Conservation (phyloP, 2,797 vertebrate genomes). For the Myripristis jacobus region DNA sequence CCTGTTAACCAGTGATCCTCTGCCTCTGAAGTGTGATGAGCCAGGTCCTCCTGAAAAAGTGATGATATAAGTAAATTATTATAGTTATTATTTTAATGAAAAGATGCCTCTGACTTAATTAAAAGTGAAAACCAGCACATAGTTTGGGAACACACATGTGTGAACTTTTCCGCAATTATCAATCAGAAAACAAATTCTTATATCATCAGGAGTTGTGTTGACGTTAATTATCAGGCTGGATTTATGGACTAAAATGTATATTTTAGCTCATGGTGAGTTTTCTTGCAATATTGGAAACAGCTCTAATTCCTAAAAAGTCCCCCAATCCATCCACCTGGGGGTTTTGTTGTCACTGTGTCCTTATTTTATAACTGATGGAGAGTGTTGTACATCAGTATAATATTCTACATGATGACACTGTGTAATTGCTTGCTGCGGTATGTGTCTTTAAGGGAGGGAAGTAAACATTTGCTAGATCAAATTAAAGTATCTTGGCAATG, state of each 20-base stretch:
- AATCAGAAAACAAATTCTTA: not conserved
- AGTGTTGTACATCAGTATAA: not conserved
- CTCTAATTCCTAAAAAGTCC: too few relatives aligned
- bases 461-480: not conserved
- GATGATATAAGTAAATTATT: not conserved
- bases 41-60: not conserved
- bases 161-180: not conserved
- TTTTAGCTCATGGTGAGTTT: not conserved
- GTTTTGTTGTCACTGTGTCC: too few relatives aligned
- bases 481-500: not conserved
- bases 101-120: not conserved
- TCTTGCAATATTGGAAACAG: too few relatives aligned
- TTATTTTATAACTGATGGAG: conserved; percentile 3
- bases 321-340: too few relatives aligned
- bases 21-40: conserved; percentile 1
- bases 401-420: not conserved
- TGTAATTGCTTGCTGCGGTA: not conserved
- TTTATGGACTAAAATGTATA: not conserved
- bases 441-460: not conserved
- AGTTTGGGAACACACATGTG: not conserved
- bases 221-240: not conserved
- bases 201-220: not conserved
- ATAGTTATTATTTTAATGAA: not conserved
- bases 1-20: conserved; percentile 41
- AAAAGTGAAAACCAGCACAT: not conserved